These are phyloP conservation scores for Iguana delicatissima DNA, from an alignment of 2,797 vertebrate species.

Conservation along the genomic window DNA sequence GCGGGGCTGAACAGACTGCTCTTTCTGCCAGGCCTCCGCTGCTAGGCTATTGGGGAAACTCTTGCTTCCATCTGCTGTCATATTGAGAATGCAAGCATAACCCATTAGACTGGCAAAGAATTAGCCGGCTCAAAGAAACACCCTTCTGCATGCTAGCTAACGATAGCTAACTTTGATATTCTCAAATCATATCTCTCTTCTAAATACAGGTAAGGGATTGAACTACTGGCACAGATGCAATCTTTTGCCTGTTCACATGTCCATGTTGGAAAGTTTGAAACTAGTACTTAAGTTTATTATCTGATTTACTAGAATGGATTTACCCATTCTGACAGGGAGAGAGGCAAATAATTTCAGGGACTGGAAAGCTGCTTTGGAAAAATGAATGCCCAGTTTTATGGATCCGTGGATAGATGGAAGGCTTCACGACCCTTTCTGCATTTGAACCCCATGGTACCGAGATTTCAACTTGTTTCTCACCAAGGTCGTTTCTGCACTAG, in stretches of 20 bases:
- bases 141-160: background rate
- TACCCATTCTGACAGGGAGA: background rate
- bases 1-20: background rate
- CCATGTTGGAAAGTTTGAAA: background rate
- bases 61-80: background rate
- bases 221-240: no score
- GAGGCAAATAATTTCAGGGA: background rate
- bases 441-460: no score
- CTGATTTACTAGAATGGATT: background rate
- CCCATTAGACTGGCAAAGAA: background rate
- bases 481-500: no score
- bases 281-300: no score
- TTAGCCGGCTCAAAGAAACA: background rate
- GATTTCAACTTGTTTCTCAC: no score
- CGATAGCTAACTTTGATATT: background rate
- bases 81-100: background rate
- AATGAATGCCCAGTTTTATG: no score
- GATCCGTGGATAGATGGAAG: no score
- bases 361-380: no score
- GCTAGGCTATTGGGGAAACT: fast-evolving
- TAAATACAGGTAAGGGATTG: background rate
- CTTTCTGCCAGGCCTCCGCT: background rate
- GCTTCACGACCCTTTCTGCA: no score
- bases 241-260: no score
- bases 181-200: background rate